Percentiles rank a stretch among this genome's conserved stretches.
These are phyloP conservation scores for Poeciliopsis turrubarensis DNA, from an alignment of 2,113 vertebrate species.

Conservation along the genomic window DNA sequence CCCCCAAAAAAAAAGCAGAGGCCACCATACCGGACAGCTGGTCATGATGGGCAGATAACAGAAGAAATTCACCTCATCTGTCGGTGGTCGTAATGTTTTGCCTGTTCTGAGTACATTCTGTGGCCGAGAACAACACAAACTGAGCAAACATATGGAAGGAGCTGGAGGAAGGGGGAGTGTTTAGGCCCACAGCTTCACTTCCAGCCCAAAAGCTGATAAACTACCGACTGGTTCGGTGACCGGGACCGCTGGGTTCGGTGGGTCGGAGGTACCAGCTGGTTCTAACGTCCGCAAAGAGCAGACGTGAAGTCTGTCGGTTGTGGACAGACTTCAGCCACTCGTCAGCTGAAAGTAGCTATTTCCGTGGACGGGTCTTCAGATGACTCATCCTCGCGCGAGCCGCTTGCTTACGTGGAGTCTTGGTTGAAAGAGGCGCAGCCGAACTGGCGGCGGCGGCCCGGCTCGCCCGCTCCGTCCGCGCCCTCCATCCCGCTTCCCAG, in stretches of 20 bases:
- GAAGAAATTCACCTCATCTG: not conserved
- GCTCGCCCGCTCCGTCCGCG: constrained; percentile 64
- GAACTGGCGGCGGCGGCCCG: constrained; percentile 43
- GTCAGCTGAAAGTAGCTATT: no score
- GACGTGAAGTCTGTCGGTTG: not conserved
- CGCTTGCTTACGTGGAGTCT: constrained; percentile 89
- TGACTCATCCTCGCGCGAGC: not conserved
- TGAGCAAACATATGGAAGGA: not conserved
- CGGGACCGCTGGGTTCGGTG: not conserved
- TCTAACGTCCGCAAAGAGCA: not conserved
- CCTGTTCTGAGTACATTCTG: not conserved
- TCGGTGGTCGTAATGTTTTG: not conserved
- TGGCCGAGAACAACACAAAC: not conserved
- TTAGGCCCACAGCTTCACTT: not conserved
- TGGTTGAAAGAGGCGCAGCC: constrained; percentile 91
- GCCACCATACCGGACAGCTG: not conserved
- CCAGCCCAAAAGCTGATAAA: not conserved
- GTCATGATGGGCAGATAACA: not conserved
- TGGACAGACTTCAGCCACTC: no score
- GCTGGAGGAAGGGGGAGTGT: not conserved
- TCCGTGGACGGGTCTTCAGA: no score
- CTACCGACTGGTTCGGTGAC: not conserved
- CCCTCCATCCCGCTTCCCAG: constrained; percentile 81
- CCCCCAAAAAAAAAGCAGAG: not conserved
- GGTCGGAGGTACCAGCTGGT: not conserved